phyloP scores from a whole-genome alignment of 2,113 vertebrate species.

The Pelecanoides urinatrix region DNA sequence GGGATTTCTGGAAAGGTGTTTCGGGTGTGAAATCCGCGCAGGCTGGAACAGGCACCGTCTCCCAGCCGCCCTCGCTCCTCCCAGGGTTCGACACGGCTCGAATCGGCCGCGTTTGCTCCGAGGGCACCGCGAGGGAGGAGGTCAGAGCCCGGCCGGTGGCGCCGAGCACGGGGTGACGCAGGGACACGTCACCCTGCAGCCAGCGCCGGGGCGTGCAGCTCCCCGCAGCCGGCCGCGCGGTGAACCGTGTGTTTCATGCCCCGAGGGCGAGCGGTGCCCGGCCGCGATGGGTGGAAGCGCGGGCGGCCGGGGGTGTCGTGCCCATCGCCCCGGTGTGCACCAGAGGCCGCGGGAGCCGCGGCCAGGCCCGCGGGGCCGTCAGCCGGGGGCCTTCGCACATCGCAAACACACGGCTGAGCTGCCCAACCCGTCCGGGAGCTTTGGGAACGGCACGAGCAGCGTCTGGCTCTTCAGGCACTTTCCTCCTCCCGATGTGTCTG shows the following conservation, averaged over 20 bases:
- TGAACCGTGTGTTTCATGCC: accelerated
- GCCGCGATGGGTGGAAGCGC: accelerated
- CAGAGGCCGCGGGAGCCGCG: accelerated
- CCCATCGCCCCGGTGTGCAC: background rate
- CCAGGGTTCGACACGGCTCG: accelerated
- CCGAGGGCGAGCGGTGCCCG: background rate
- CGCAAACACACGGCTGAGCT: background rate
- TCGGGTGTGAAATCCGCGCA: accelerated
- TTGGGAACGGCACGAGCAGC: background rate
- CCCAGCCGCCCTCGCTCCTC: background rate
- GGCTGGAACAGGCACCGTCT: background rate
- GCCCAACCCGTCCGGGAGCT: slow-evolving; percentile 10
- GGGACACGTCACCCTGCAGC: background rate
- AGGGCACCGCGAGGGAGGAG: background rate
- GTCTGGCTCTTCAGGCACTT: background rate
- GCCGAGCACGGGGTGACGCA: background rate
- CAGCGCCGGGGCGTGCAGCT: accelerated
- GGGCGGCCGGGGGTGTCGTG: no score
- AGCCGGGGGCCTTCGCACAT: background rate
- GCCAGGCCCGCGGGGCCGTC: background rate
- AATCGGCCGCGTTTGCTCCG: accelerated
- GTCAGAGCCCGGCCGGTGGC: background rate
- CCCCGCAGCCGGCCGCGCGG: accelerated
- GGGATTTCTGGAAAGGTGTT: background rate
- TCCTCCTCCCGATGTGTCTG: background rate